These are phyloP conservation scores for Cyphomyrmex costatus DNA, from an alignment of 1,140 invertebrate genomes.

Conservation along the genomic window DNA sequence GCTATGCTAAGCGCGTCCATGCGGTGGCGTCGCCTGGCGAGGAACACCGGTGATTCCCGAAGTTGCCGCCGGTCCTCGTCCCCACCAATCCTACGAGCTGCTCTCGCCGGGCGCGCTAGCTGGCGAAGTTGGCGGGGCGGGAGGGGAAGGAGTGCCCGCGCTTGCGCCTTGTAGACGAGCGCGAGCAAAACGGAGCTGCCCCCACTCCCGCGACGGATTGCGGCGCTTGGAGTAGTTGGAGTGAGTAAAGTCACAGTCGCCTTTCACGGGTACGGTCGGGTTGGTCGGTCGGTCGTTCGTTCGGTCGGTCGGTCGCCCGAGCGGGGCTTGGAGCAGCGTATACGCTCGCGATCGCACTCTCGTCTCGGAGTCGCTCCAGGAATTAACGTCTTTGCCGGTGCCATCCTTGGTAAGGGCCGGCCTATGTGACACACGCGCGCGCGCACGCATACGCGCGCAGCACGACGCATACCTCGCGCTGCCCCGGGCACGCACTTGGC, in stretches of 20 bases:
- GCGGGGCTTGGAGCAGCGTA: slow-evolving; percentile 1
- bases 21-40: slow-evolving; percentile 61
- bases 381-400: neutral
- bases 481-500: slow-evolving; percentile 37
- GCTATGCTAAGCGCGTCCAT: neutral
- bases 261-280: slow-evolving; percentile 78
- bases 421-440: neutral
- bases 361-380: neutral
- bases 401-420: slow-evolving; percentile 5
- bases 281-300: slow-evolving; percentile 44
- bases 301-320: slow-evolving; percentile 22
- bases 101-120: neutral
- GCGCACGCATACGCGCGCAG: neutral
- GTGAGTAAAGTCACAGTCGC: slow-evolving; percentile 66
- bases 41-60: slow-evolving; percentile 18
- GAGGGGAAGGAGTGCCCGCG: slow-evolving; percentile 41
- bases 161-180: slow-evolving; percentile 1
- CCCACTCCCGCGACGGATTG: slow-evolving; percentile 53
- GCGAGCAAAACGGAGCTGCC: slow-evolving; percentile 60
- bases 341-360: slow-evolving; percentile 1
- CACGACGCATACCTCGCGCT: neutral
- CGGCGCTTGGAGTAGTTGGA: slow-evolving; percentile 42
- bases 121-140: neutral
- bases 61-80: slow-evolving; percentile 3
- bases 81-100: slow-evolving; percentile 53